phyloP scores from a whole-genome alignment of 2,888 invertebrate species.

The Cyrtodaria siliqua region DNA sequence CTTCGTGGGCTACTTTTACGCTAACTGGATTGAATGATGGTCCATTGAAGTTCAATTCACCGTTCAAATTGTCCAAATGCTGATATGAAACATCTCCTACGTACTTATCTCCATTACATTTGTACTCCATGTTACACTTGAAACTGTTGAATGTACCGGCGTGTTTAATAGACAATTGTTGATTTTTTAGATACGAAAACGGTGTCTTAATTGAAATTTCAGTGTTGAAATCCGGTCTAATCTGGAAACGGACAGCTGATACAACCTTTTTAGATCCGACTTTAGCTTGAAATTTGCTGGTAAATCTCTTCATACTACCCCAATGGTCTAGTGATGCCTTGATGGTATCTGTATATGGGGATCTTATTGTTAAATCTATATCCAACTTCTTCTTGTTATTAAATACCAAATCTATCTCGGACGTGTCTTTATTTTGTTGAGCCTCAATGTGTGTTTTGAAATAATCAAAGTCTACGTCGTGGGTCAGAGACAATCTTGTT shows the following conservation, averaged over 20 bases:
- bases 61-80: constrained; percentile 33
- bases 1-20: constrained; percentile 31
- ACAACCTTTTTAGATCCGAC: constrained; percentile 13
- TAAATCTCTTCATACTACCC: constrained; percentile 37
- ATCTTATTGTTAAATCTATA: constrained; percentile 43
- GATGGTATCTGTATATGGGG: constrained; percentile 37
- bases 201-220: constrained; percentile 35
- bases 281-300: constrained; percentile 11
- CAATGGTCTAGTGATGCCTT: constrained; percentile 50
- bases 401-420: constrained; percentile 34
- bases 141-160: constrained; percentile 39
- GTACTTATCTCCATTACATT: constrained; percentile 41
- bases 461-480: constrained; percentile 32
- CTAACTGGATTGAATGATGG: constrained; percentile 35
- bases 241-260: constrained; percentile 31
- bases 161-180: constrained; percentile 49
- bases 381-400: constrained; percentile 31
- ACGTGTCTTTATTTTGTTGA: constrained; percentile 44
- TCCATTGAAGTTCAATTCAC: constrained; percentile 45
- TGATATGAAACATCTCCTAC: constrained; percentile 45
- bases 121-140: constrained; percentile 54
- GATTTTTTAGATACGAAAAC: constrained; percentile 37
- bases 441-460: constrained; percentile 44
- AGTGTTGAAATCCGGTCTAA: constrained; percentile 38
- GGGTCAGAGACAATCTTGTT: constrained; percentile 22